Percentiles rank a stretch among this genome's conserved stretches.
Conservation (phyloP, 92 coral and sea anemone species). For the Epizoanthus stellaris region DNA sequence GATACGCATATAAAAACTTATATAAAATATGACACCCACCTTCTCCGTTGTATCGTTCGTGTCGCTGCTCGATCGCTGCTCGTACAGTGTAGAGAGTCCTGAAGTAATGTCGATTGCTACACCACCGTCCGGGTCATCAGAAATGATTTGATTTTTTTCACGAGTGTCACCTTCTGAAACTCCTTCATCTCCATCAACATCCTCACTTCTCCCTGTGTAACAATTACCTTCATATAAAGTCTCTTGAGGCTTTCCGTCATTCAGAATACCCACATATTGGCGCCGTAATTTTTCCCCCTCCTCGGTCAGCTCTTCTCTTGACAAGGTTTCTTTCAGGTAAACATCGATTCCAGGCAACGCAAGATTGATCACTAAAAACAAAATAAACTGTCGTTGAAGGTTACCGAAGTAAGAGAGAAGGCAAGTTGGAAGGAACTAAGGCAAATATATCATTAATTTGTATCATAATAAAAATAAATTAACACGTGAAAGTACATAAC, state of each 20-base stretch:
- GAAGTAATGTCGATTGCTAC: background rate
- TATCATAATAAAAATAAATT: slow-evolving; percentile 25
- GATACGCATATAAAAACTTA: too few relatives aligned
- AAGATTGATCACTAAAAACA: slow-evolving; percentile 69
- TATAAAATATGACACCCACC: background rate
- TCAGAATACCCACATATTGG: slow-evolving; percentile 68
- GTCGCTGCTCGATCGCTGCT: slow-evolving; percentile 18
- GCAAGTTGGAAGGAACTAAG: background rate
- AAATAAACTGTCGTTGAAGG: slow-evolving; percentile 14
- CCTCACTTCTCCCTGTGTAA: background rate
- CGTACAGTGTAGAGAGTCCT: background rate
- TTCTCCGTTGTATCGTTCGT: background rate
- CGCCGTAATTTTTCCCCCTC: slow-evolving; percentile 74
- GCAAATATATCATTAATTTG: slow-evolving; percentile 12
- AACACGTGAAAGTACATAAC: slow-evolving; percentile 37
- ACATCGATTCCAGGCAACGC: slow-evolving; percentile 85
- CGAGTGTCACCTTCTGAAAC: background rate
- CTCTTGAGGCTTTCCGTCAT: slow-evolving; percentile 39
- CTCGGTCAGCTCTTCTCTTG: slow-evolving; percentile 75
- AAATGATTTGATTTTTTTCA: background rate
- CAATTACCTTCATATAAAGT: background rate
- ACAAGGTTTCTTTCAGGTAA: slow-evolving; percentile 76
- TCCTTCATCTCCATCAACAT: background rate
- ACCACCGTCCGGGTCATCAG: background rate
- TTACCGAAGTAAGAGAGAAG: slow-evolving; percentile 19